Evolutionary conservation across 1,140 invertebrate species (phyloP).

Genomic region (Formica exsecta): DNA sequence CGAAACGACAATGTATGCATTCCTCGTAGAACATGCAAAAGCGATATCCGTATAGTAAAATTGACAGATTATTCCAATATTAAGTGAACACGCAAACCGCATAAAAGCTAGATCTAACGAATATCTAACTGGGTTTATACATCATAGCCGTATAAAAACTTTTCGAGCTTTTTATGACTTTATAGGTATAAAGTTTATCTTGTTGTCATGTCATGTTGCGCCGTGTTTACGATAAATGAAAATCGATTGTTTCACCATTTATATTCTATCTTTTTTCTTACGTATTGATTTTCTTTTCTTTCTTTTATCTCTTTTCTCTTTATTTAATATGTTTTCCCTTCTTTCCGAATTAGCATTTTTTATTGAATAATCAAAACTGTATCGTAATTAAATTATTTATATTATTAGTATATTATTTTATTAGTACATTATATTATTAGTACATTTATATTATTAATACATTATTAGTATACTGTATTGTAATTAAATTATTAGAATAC

Average conservation of each 20-base stretch:
- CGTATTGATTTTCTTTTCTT: not conserved
- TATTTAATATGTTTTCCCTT: not conserved
- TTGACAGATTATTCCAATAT: slow-evolving; percentile 59
- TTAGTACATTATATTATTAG: no score
- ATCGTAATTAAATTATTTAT: not conserved
- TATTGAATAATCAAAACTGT: no score
- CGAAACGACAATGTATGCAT: slow-evolving; percentile 49
- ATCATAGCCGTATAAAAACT: slow-evolving; percentile 37
- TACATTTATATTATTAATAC: no score
- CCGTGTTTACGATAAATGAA: slow-evolving; percentile 12
- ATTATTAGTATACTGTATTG: no score
- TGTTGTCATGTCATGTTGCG: not conserved
- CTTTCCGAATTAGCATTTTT: no score
- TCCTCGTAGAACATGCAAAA: slow-evolving; percentile 18
- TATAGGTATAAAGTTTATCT: slow-evolving; percentile 9
- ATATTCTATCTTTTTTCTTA: not conserved
- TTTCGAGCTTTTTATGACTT: slow-evolving; percentile 55
- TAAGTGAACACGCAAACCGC: slow-evolving; percentile 33
- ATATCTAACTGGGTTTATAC: not conserved
- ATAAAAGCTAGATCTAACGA: slow-evolving; percentile 59
- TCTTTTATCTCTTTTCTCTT: not conserved
- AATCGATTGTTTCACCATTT: slow-evolving; percentile 39
- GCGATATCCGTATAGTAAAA: slow-evolving; percentile 46
- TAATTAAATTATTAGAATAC: not conserved
- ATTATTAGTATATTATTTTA: no score